Evolutionary conservation across 2,888 invertebrate genomes (phyloP).

Genomic region (Leptopilina drosophilae): DNA sequence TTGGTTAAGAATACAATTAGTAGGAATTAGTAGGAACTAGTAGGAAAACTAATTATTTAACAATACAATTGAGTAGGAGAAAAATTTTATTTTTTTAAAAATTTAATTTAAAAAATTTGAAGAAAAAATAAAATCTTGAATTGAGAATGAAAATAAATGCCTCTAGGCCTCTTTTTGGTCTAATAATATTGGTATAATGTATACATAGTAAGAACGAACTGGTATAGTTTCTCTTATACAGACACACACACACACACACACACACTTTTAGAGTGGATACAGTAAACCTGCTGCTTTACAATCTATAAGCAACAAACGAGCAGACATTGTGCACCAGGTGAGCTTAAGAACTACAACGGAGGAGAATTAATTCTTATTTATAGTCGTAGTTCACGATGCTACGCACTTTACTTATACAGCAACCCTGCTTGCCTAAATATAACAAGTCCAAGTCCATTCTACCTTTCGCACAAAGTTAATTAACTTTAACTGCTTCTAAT

Average conservation of each 20-base stretch:
- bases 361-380: constrained; percentile 63
- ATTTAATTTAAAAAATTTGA: too few species aligned
- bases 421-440: constrained; percentile 42
- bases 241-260: neutral
- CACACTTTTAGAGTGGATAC: constrained; percentile 44
- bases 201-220: neutral
- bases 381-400: constrained; percentile 53
- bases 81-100: too few species aligned
- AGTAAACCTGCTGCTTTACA: constrained; percentile 46
- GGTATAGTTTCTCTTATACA: neutral
- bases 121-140: neutral
- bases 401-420: constrained; percentile 30
- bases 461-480: constrained; percentile 56
- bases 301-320: constrained; percentile 51
- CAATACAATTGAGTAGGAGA: too few species aligned
- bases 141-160: constrained; percentile 24
- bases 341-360: constrained; percentile 56
- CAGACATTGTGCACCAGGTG: constrained; percentile 58
- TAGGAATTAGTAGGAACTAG: too few species aligned
- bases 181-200: constrained; percentile 5
- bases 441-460: constrained; percentile 46
- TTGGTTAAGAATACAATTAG: too few species aligned
- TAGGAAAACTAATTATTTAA: too few species aligned
- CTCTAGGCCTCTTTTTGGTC: constrained; percentile 12
- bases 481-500: constrained; percentile 62